Conservation (phyloP, 1,140 invertebrate genomes). For the Apocrypta bakeri region DNA sequence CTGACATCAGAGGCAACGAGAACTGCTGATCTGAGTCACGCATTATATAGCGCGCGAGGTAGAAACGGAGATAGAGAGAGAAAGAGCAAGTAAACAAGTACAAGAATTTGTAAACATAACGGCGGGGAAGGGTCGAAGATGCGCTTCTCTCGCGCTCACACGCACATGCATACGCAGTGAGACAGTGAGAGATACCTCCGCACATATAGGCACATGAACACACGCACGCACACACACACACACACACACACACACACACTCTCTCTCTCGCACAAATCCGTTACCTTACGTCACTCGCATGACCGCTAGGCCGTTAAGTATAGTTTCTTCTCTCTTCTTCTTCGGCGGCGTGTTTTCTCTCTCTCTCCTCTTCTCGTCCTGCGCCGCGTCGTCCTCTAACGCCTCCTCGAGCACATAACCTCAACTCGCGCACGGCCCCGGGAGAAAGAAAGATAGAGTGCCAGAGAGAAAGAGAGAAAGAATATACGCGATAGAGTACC, state of each 20-base stretch:
- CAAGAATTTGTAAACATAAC: background rate
- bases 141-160: too few relatives aligned
- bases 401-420: constrained; percentile 37
- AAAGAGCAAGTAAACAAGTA: too few relatives aligned
- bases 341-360: background rate
- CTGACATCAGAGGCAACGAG: background rate
- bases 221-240: background rate
- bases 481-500: background rate
- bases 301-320: constrained; percentile 57
- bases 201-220: background rate
- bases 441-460: background rate
- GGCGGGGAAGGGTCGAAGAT: background rate
- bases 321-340: constrained; percentile 35
- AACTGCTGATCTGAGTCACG: background rate
- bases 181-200: too few relatives aligned
- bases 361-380: background rate
- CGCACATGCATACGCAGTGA: too few relatives aligned
- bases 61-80: background rate
- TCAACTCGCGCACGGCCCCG: background rate
- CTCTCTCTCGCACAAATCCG: constrained; percentile 55
- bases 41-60: background rate
- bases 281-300: constrained; percentile 69
- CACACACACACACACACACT: too few relatives aligned
- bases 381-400: background rate
- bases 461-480: background rate